Evolutionary conservation across 1,140 invertebrate species (phyloP), one percentile per base, ranked within the genome.

Genomic region (Drosophila obscura): DNA sequence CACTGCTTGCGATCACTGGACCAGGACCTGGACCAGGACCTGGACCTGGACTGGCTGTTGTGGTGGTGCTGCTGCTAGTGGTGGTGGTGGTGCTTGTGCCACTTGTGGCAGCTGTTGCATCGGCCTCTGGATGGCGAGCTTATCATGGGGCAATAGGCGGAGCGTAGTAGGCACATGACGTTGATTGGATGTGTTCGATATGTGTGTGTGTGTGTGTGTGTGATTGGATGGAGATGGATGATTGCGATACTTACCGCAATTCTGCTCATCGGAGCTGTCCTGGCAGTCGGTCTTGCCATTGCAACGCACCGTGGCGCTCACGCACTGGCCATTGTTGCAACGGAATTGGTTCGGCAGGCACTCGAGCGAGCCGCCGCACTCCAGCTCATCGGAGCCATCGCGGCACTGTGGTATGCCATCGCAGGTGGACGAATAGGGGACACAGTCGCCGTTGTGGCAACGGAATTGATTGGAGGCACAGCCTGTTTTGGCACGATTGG

Each of bases 351-450:
- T 92, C 6, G 81, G 39, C 28, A 89, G 87, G 66, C 94, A 94
- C 11, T 66, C 51, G 19, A 61, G 65, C 71, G 7, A 61, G 67
- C 67, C 63, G 0, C 91, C 73, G 68, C 93, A 94, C 56, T 92
- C 92, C 80, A 92, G 89, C 92, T 98, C 97, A 92, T 98, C 97
- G 49, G 95, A 95, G 24, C 93, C 93, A 89, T 97, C 97, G 1
- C 84, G 83, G 85, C 97, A 98, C 61, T 97, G 94, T 9, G 65
- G 63, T 43, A 92, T 89, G n/a, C 95, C 94, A 89, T 98, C 94
- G 92, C 97, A 98, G 61, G 94, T 92, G 53, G 92, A 92, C 46
- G 90, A 91, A 43, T 92, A 90, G 1, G 93, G 90, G 59, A 98
- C 94, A 83, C 97, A 98, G 81, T 95, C 93, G n/a, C 96, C 94